phyloP scores from a whole-genome alignment of 2,113 vertebrate species.

The Lepus europaeus region DNA sequence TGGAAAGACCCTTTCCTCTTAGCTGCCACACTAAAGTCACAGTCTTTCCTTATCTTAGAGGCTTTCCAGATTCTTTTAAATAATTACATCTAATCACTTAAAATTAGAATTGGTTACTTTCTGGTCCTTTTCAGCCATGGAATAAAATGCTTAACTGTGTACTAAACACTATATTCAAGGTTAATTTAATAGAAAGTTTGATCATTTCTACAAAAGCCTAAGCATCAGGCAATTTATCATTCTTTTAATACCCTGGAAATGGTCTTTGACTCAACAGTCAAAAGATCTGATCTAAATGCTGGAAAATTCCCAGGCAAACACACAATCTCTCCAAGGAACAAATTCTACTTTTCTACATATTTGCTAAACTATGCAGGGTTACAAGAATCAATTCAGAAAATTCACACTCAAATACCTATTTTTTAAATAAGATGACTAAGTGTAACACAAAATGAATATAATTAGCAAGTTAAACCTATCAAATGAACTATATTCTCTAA shows the following conservation, averaged over 20 bases:
- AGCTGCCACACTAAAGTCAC: constrained; percentile 26
- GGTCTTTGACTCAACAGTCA: background rate
- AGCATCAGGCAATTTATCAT: background rate
- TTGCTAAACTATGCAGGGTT: background rate
- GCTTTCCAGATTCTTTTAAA: background rate
- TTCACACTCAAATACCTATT: constrained; percentile 28
- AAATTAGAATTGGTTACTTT: constrained; percentile 35
- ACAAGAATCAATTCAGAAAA: constrained; percentile 39
- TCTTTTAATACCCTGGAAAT: constrained; percentile 41
- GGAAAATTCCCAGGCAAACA: constrained; percentile 35
- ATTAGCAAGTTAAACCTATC: background rate
- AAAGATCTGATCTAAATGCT: background rate
- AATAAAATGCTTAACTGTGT: constrained; percentile 34
- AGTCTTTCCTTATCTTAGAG: background rate
- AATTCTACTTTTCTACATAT: background rate
- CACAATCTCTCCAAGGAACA: background rate
- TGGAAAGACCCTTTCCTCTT: background rate
- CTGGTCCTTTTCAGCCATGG: constrained; percentile 9
- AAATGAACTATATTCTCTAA: background rate
- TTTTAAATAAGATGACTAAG: constrained; percentile 41
- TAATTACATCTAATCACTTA: constrained; percentile 17
- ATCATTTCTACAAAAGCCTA: constrained; percentile 24
- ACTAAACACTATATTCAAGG: background rate
- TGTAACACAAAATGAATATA: constrained; percentile 11
- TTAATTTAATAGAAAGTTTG: constrained; percentile 27